Conservation (phyloP, 2,888 invertebrate genomes). For the Epistrophe grossulariae region DNA sequence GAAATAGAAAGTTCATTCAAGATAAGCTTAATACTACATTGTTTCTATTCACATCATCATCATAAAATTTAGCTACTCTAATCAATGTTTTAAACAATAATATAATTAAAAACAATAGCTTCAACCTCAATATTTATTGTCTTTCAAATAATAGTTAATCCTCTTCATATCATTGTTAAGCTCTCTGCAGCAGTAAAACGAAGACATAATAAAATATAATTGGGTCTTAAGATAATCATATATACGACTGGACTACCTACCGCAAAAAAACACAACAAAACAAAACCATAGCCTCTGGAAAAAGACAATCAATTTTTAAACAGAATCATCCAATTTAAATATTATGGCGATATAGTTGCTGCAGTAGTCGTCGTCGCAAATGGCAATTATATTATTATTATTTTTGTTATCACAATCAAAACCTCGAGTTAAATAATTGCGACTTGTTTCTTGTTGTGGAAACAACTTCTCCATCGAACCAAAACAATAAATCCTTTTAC, state of each 20-base stretch:
- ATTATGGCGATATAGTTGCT: no score
- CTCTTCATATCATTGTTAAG: constrained; percentile 11
- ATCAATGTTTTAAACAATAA: neutral
- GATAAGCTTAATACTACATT: neutral
- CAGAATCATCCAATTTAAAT: constrained; percentile 15
- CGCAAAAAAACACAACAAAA: neutral
- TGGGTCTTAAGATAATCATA: constrained; percentile 47
- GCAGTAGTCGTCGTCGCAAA: neutral
- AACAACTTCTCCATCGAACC: constrained; percentile 1
- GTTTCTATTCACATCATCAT: neutral
- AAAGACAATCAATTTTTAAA: constrained; percentile 14
- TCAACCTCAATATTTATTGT: neutral
- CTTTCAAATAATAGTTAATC: constrained; percentile 15
- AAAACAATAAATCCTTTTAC: neutral
- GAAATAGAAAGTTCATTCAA: neutral
- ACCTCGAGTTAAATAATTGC: constrained; percentile 16
- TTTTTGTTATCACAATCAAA: constrained; percentile 20
- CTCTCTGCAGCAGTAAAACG: neutral
- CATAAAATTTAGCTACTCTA: neutral
- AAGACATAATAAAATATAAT: constrained; percentile 56
- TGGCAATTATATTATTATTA: constrained; percentile 3
- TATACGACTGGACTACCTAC: neutral
- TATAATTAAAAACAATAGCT: constrained; percentile 16
- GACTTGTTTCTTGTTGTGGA: constrained; percentile 4
- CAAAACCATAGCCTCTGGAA: constrained; percentile 11